Conservation (phyloP, 2,797 vertebrate genomes). For the Jordanella pulchra region DNA sequence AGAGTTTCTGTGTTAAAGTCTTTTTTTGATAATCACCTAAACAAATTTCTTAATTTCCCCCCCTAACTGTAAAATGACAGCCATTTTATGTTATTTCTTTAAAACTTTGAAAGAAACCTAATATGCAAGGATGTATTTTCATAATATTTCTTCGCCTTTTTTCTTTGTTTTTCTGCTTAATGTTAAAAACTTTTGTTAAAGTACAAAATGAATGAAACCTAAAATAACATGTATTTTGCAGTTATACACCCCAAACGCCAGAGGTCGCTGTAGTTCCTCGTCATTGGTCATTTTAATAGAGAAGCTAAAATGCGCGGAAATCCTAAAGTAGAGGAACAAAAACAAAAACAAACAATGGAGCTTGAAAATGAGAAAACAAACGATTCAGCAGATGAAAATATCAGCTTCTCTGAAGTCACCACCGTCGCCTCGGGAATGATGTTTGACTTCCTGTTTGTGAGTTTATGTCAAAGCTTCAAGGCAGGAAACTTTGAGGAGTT, state of each 20-base stretch:
- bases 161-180: too few species aligned
- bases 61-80: too few species aligned
- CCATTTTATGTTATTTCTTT: too few species aligned
- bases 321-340: neutral
- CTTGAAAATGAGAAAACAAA: accelerated
- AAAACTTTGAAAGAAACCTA: too few species aligned
- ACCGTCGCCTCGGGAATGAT: conserved; percentile 69
- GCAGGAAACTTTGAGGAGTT: conserved; percentile 60
- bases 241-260: conserved; percentile 21
- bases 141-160: too few species aligned
- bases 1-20: too few species aligned
- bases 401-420: conserved; percentile 27
- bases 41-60: too few species aligned
- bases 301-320: conserved; percentile 30
- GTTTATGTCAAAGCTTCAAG: conserved; percentile 70
- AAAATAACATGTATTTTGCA: too few species aligned
- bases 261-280: conserved; percentile 13
- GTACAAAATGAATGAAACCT: too few species aligned
- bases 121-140: too few species aligned
- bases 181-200: too few species aligned
- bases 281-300: accelerated
- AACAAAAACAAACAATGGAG: conserved; percentile 26
- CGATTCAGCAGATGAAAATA: neutral
- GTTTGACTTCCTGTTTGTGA: conserved; percentile 73
- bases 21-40: too few species aligned